Conservation (phyloP, 2,113 vertebrate genomes). For the Gila orcuttii region DNA sequence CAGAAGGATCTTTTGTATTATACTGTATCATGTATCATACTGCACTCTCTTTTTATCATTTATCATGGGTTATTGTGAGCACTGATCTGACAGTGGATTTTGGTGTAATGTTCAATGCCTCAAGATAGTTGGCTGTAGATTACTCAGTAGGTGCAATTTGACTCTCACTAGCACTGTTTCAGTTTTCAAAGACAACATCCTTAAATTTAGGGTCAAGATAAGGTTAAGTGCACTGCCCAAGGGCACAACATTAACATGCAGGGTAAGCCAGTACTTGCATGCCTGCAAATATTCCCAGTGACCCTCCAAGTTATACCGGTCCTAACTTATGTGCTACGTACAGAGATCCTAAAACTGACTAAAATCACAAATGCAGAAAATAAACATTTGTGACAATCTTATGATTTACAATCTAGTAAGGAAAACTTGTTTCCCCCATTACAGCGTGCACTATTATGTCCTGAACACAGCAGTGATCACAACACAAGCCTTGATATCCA, state of each 20-base stretch:
- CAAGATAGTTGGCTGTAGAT: conserved; percentile 11
- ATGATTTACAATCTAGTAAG: not conserved
- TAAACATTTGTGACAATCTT: not conserved
- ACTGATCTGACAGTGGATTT: conserved; percentile 63
- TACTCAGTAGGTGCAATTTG: conserved; percentile 22
- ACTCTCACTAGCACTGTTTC: conserved; percentile 1
- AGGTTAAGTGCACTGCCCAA: conserved; percentile 25
- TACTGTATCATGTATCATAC: conserved; percentile 23
- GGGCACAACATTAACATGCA: not conserved
- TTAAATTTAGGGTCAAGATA: conserved; percentile 11
- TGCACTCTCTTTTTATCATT: not conserved
- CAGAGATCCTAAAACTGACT: not conserved
- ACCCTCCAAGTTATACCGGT: not conserved
- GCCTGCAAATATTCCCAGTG: not conserved
- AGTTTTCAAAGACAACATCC: not conserved
- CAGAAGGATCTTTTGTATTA: conserved; percentile 55
- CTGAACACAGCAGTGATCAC: not conserved
- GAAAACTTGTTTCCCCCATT: no score
- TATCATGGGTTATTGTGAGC: conserved; percentile 54
- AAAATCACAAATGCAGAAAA: not conserved
- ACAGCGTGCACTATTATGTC: not conserved
- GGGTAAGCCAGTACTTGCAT: not conserved
- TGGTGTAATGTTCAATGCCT: conserved; percentile 26
- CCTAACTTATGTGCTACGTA: not conserved
- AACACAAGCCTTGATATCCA: not conserved